A percentile compares a stretch with the other conserved stretches of the same genome.
Evolutionary conservation across 2,113 vertebrate genomes (phyloP).

Genomic region (Zootoca vivipara): DNA sequence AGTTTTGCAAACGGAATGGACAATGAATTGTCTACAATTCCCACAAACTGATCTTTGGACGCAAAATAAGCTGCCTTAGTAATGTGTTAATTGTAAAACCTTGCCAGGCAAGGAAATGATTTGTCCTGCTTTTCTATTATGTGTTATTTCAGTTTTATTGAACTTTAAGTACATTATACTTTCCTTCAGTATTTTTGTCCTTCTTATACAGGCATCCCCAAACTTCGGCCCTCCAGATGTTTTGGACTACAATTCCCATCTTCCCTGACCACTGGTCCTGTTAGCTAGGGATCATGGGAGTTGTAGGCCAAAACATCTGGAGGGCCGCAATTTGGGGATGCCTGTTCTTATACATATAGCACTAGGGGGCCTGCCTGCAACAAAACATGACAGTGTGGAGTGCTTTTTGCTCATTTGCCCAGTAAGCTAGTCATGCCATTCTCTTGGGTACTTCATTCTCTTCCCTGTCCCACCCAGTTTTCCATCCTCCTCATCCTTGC

Average conservation of each 20-base stretch:
- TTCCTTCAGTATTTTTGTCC: slow-evolving; percentile 42
- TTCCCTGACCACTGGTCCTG: no score
- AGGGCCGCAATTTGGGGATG: no score
- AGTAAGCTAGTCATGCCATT: neutral
- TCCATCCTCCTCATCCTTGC: no score
- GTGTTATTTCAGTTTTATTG: slow-evolving; percentile 72
- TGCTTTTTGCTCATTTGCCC: neutral
- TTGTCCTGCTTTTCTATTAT: slow-evolving; percentile 61
- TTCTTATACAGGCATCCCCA: slow-evolving; percentile 48
- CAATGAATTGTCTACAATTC: slow-evolving; percentile 23
- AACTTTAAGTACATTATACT: slow-evolving; percentile 37
- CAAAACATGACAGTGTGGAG: neutral
- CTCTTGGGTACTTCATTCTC: neutral
- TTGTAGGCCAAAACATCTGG: no score
- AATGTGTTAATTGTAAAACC: slow-evolving; percentile 63
- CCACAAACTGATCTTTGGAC: slow-evolving; percentile 31
- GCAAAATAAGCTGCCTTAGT: slow-evolving; percentile 39
- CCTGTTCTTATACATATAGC: slow-evolving; percentile 43
- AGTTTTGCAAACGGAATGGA: slow-evolving; percentile 55
- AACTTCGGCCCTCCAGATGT: no score
- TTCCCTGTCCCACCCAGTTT: neutral
- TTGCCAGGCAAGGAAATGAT: slow-evolving; percentile 68
- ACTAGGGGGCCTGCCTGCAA: neutral
- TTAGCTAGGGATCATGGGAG: no score
- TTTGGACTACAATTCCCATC: no score